phyloP scores from a whole-genome alignment of 2,113 vertebrate species.

The Cepphus grylle region DNA sequence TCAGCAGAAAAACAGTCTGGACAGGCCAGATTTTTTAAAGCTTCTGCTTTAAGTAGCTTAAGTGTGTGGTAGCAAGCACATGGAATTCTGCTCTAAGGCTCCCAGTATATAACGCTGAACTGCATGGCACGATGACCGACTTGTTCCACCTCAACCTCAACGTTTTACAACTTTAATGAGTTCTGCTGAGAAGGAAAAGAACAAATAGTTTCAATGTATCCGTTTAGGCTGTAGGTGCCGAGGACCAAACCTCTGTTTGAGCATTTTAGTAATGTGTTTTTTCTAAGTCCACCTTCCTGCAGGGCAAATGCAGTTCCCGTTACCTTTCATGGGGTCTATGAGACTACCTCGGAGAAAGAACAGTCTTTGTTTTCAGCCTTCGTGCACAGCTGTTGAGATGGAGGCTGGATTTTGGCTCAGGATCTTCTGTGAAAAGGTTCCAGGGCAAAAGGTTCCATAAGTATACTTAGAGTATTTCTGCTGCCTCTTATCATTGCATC shows the following conservation, averaged over 20 bases:
- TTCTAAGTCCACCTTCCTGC: background rate
- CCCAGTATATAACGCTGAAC: background rate
- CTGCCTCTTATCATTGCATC: background rate
- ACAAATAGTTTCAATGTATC: background rate
- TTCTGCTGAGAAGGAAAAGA: background rate
- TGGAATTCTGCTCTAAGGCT: background rate
- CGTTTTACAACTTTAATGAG: background rate
- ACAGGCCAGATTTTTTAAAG: background rate
- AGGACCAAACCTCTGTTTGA: background rate
- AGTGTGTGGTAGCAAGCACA: background rate
- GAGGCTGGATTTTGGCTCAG: background rate
- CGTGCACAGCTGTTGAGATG: background rate
- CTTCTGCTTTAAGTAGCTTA: background rate
- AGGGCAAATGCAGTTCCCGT: background rate
- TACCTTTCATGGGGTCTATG: background rate
- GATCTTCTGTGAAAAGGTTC: background rate
- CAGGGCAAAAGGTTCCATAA: too few species aligned
- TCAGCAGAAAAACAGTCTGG: rapidly evolving
- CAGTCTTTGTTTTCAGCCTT: background rate
- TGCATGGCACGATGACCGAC: background rate
- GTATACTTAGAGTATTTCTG: background rate
- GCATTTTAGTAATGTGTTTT: background rate
- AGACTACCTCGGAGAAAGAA: background rate
- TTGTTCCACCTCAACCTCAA: background rate
- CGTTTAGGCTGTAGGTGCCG: background rate